phyloP scores from a whole-genome alignment of 2,113 vertebrate species.

The Cyanoramphus novaezelandiae region DNA sequence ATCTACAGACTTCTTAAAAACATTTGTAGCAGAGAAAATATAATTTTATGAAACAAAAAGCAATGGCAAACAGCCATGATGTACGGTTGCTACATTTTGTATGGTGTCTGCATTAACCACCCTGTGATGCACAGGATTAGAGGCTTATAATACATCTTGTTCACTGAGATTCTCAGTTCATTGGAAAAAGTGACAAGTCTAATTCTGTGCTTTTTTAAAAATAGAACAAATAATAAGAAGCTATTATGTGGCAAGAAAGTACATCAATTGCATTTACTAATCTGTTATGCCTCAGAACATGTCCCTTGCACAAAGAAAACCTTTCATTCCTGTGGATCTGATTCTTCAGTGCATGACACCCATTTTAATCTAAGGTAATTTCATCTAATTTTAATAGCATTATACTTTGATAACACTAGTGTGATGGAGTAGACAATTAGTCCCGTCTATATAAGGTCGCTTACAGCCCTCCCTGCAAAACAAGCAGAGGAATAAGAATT shows the following conservation, averaged over 20 bases:
- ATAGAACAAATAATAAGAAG: constrained; percentile 43
- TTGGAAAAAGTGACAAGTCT: not conserved
- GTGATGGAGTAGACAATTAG: not conserved
- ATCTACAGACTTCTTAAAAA: not conserved
- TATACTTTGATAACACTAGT: not conserved
- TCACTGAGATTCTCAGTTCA: not conserved
- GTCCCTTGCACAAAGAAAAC: not conserved
- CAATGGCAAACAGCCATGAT: not conserved
- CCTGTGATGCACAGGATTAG: not conserved
- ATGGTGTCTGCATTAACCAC: not conserved
- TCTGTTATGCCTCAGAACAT: constrained; percentile 2
- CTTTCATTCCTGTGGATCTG: not conserved
- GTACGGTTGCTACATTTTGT: not conserved
- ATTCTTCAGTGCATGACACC: not conserved
- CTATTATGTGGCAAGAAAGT: constrained; percentile 8
- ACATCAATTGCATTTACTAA: constrained; percentile 3
- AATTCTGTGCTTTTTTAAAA: constrained; percentile 32
- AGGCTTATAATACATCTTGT: not conserved
- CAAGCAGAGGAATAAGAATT: not conserved
- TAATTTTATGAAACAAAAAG: not conserved
- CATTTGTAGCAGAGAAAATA: not conserved
- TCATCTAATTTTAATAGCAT: not conserved
- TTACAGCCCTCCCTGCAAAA: not conserved
- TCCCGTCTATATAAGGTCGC: not conserved
- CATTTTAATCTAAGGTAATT: not conserved